A percentile compares a stretch with the other conserved stretches of the same genome.
These are phyloP conservation scores for Phrynocephalus vlangalii DNA, from an alignment of 2,797 vertebrate genomes.

Conservation along the genomic window DNA sequence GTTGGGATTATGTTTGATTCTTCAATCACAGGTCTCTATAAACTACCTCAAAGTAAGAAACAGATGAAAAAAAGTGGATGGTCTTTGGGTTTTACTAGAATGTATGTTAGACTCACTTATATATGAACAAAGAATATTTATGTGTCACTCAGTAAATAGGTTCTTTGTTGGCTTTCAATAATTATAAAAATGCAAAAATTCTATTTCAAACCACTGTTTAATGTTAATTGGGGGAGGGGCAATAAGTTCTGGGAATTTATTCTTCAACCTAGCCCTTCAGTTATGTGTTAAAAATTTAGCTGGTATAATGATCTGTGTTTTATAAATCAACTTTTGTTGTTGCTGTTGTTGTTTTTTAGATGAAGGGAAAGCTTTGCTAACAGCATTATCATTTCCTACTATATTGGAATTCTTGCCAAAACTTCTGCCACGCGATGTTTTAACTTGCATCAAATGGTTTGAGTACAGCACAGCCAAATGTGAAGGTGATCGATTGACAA, in stretches of 20 bases:
- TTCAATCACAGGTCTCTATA: not conserved
- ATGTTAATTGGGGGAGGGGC: not conserved
- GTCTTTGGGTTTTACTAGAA: too few species aligned
- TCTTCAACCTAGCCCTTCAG: too few species aligned
- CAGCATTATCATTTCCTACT: constrained; percentile 74
- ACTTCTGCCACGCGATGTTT: constrained; percentile 82
- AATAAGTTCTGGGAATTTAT: not conserved
- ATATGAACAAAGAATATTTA: too few species aligned
- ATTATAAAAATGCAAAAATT: not conserved
- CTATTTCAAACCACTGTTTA: not conserved
- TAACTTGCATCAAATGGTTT: constrained; percentile 60
- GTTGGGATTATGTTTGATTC: too few species aligned
- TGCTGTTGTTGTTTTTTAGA: constrained; percentile 55
- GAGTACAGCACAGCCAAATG: not conserved
- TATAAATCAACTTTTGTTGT: not conserved
- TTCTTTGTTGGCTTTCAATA: not conserved
- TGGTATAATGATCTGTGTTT: not conserved
- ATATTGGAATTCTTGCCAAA: constrained; percentile 81
- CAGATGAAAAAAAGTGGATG: not conserved
- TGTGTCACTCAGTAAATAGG: not conserved
- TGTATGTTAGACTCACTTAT: too few species aligned
- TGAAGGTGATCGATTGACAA: constrained; percentile 16
- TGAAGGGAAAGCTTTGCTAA: constrained; percentile 69
- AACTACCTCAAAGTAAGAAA: not conserved
- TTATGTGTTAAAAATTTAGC: not conserved